Percentiles rank a stretch among this genome's conserved stretches.
Evolutionary conservation across 1,140 invertebrate genomes (phyloP).

Genomic region (Andrena cerasifolii): DNA sequence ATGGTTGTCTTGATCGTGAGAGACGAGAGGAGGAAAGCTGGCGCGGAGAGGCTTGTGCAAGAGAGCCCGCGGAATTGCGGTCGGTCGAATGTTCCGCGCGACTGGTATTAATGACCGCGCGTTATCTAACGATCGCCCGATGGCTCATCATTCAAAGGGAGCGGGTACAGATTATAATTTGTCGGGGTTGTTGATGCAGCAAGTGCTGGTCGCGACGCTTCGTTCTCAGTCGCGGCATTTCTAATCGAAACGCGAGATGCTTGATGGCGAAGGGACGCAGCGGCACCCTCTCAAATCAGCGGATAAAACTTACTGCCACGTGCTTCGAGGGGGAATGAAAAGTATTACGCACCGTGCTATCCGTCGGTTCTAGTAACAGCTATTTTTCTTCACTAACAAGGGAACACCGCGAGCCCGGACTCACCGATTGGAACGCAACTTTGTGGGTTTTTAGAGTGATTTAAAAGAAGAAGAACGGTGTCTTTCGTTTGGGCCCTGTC

Average conservation of each 20-base stretch:
- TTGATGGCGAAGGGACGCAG: background rate
- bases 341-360: too few relatives aligned
- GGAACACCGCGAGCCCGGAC: too few relatives aligned
- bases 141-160: background rate
- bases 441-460: too few relatives aligned
- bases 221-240: background rate
- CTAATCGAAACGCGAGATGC: background rate
- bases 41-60: background rate
- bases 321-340: too few relatives aligned
- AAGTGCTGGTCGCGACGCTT: background rate
- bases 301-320: too few relatives aligned
- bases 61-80: background rate
- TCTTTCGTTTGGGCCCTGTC: too few relatives aligned
- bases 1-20: background rate
- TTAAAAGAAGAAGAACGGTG: too few relatives aligned
- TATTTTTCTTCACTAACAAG: too few relatives aligned
- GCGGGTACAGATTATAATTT: background rate
- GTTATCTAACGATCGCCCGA: slow-evolving; percentile 7
- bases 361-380: too few relatives aligned
- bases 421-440: too few relatives aligned
- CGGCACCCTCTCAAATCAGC: too few relatives aligned
- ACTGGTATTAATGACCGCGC: background rate
- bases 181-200: background rate
- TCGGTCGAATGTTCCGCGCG: background rate
- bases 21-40: background rate